These are phyloP conservation scores for Megaceryle maxima DNA, from an alignment of 2,113 vertebrate species.

Conservation along the genomic window DNA sequence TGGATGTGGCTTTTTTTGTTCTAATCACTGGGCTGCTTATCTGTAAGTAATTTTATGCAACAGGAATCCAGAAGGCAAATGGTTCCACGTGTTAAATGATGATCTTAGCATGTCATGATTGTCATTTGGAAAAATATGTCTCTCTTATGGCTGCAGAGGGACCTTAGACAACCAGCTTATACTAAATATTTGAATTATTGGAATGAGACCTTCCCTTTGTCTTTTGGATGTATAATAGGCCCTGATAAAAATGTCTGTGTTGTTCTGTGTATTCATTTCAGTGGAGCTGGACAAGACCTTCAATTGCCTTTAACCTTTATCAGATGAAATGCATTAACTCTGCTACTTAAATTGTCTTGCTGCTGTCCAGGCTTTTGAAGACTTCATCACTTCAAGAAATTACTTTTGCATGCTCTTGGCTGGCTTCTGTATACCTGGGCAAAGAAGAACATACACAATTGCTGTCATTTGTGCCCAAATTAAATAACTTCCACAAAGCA, in stretches of 20 bases:
- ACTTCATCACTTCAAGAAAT: conserved; percentile 13
- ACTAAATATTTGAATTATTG: background rate
- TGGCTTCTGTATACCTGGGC: background rate
- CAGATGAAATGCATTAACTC: background rate
- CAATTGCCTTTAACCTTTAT: background rate
- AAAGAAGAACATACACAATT: background rate
- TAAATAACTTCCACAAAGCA: background rate
- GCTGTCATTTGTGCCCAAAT: background rate
- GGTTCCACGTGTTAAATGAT: background rate
- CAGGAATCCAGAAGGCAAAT: background rate
- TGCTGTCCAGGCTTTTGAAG: background rate
- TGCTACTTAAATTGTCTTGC: conserved; percentile 1
- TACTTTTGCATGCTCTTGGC: background rate
- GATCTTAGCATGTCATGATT: background rate
- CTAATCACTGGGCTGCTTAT: background rate
- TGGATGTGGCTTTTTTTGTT: background rate
- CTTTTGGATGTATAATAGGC: background rate
- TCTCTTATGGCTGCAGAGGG: background rate
- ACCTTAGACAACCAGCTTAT: background rate
- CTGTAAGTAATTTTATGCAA: background rate
- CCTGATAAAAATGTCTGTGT: background rate
- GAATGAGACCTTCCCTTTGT: background rate
- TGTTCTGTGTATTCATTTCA: background rate
- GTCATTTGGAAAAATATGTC: background rate
- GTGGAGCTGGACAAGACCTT: background rate